Percentiles rank a stretch among this genome's conserved stretches.
phyloP scores from a whole-genome alignment of 2,797 vertebrate genomes.

The Coregonus ussuriensis region DNA sequence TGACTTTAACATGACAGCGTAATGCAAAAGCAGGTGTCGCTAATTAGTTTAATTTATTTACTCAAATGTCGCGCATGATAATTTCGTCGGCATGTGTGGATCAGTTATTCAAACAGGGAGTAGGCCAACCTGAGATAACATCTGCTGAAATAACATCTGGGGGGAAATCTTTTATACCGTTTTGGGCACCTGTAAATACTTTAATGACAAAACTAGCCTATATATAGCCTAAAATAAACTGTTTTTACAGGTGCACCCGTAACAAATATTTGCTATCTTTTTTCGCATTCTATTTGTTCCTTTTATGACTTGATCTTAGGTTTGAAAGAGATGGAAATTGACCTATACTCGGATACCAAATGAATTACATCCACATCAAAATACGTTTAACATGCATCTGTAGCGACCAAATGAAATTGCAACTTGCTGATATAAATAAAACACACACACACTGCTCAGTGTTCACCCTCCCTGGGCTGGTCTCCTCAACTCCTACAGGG shows the following conservation, averaged over 20 bases:
- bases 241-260: not conserved
- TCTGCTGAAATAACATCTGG: not conserved
- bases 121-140: not conserved
- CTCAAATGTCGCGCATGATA: not conserved
- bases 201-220: not conserved
- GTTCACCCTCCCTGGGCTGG: slow-evolving; percentile 14
- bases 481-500: slow-evolving; percentile 35
- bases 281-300: not conserved
- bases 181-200: not conserved
- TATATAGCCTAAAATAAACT: not conserved
- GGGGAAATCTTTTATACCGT: not conserved
- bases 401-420: no score
- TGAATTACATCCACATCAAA: not conserved
- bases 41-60: slow-evolving; percentile 5
- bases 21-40: slow-evolving; percentile 3
- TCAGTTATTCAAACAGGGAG: not conserved
- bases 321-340: not conserved
- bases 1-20: not conserved
- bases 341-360: not conserved
- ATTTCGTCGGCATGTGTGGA: not conserved
- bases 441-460: not conserved
- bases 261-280: not conserved
- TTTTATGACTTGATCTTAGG: not conserved
- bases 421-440: not conserved
- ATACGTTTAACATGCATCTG: not conserved